Evolutionary conservation across 2,797 vertebrate species (phyloP).

Genomic region (Lacerta bilineata): DNA sequence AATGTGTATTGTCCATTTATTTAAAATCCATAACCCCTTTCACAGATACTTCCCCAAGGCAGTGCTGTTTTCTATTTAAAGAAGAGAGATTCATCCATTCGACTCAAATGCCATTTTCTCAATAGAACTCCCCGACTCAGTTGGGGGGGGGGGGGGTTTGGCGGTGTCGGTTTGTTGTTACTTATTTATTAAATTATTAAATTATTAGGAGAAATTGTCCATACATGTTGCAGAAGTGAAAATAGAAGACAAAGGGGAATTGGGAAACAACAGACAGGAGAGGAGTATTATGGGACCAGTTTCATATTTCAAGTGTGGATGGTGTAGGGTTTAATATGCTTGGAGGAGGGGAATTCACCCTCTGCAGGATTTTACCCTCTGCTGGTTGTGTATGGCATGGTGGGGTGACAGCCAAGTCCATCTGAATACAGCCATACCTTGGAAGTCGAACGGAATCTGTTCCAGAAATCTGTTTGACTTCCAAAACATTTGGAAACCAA

Average conservation of each 20-base stretch:
- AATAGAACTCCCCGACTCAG: constrained; percentile 45
- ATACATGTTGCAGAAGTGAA: constrained; percentile 41
- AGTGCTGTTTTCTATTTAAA: constrained; percentile 42
- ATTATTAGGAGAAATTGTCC: constrained; percentile 46
- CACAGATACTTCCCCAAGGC: constrained; percentile 44
- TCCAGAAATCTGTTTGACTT: too few species aligned
- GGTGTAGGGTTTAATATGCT: background rate
- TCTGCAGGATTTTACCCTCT: background rate
- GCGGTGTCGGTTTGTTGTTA: background rate
- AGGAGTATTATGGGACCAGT: background rate
- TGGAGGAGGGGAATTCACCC: background rate
- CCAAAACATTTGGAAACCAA: too few species aligned
- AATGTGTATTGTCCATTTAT: constrained; percentile 52
- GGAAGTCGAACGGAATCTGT: too few species aligned
- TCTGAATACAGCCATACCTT: too few species aligned
- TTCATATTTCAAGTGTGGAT: constrained; percentile 2
- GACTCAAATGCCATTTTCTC: constrained; percentile 57
- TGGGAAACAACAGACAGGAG: background rate
- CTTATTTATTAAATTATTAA: constrained; percentile 13
- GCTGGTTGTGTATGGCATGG: background rate
- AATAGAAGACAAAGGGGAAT: background rate
- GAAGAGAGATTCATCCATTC: constrained; percentile 36
- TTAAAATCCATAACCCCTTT: constrained; percentile 66
- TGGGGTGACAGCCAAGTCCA: too few species aligned
- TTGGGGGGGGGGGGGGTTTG: background rate